phyloP scores from a whole-genome alignment of 2,888 invertebrate genomes.

The Tenthredo amoena region DNA sequence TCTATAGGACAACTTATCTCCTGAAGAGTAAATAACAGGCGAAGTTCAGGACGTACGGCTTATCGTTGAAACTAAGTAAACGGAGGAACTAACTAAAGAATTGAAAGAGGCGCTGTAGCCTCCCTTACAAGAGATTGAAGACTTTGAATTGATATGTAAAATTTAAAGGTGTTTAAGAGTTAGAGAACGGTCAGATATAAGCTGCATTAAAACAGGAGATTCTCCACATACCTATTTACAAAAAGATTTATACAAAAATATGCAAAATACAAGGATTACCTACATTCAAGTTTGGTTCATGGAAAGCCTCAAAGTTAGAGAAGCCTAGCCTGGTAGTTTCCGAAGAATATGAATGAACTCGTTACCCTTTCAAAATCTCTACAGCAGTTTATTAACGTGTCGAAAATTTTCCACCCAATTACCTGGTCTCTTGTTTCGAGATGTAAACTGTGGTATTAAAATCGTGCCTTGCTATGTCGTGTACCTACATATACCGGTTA shows the following conservation, averaged over 20 bases:
- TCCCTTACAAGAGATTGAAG: background rate
- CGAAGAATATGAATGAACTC: slow-evolving; percentile 24
- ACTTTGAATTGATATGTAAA: slow-evolving; percentile 11
- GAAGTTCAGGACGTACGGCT: slow-evolving; percentile 25
- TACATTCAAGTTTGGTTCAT: background rate
- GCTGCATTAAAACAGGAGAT: background rate
- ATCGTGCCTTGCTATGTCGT: background rate
- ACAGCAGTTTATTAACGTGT: background rate
- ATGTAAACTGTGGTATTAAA: background rate
- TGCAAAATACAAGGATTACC: background rate
- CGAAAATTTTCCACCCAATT: slow-evolving; percentile 1
- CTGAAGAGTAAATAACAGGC: slow-evolving; percentile 17
- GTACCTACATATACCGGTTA: background rate
- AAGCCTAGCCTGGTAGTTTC: background rate
- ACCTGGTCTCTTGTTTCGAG: slow-evolving; percentile 14
- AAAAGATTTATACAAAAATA: slow-evolving; percentile 10
- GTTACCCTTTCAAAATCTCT: background rate
- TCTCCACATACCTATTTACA: background rate
- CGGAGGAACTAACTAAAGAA: background rate
- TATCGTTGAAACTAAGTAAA: background rate
- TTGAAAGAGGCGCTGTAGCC: background rate
- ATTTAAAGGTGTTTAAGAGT: background rate
- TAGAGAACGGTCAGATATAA: background rate
- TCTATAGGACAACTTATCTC: slow-evolving; percentile 34
- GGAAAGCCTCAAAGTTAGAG: background rate